Conservation (phyloP, 2,888 invertebrate species). For the Podotricha telesiphe region DNA sequence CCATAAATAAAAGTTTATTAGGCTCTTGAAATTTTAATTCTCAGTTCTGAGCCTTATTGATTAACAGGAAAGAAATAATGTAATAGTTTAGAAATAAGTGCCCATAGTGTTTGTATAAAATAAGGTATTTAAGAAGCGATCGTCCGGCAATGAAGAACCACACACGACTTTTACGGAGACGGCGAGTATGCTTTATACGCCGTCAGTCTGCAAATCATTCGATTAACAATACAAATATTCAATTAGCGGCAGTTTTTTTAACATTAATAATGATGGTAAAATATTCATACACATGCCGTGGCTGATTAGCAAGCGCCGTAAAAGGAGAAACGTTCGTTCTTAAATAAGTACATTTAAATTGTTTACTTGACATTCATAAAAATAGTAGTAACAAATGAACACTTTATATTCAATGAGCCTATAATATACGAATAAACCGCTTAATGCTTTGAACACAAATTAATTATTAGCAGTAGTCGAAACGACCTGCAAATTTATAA, state of each 20-base stretch:
- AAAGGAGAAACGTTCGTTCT: slow-evolving; percentile 23
- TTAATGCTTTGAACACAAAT: slow-evolving; percentile 3
- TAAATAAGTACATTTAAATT: slow-evolving; percentile 14
- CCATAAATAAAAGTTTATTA: no score
- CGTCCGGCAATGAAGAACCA: slow-evolving; percentile 74
- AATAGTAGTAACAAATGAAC: slow-evolving; percentile 3
- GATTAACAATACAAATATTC: slow-evolving; percentile 67
- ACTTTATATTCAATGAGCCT: slow-evolving; percentile 13
- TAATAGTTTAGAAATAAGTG: no score
- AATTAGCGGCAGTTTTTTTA: slow-evolving; percentile 60
- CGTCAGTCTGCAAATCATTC: slow-evolving; percentile 61
- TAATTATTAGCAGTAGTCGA: slow-evolving; percentile 2
- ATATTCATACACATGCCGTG: slow-evolving; percentile 37
- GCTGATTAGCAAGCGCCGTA: slow-evolving; percentile 32
- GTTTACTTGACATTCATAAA: slow-evolving; percentile 1
- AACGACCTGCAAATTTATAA: slow-evolving; percentile 44
- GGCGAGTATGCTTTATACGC: slow-evolving; percentile 65
- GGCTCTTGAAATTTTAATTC: no score
- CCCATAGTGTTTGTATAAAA: no score
- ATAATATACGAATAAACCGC: neutral
- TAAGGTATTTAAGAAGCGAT: slow-evolving; percentile 64
- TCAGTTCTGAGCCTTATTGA: no score
- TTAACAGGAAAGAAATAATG: no score
- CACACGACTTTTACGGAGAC: slow-evolving; percentile 77
- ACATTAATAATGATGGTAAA: slow-evolving; percentile 47